Evolutionary conservation across 2,888 invertebrate species (phyloP).

Genomic region (Xestia xanthographa): DNA sequence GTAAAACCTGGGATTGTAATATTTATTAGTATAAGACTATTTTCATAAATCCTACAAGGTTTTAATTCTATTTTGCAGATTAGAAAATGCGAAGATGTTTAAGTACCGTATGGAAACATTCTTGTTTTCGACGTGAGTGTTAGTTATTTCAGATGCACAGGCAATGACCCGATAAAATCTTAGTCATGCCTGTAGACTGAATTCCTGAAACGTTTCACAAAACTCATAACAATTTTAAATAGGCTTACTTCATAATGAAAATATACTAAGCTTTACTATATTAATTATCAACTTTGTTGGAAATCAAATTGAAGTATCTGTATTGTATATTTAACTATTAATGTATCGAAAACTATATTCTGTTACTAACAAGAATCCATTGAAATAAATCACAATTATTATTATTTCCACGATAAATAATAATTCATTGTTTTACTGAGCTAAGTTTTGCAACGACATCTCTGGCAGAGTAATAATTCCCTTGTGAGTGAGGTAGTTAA

Average conservation of each 20-base stretch:
- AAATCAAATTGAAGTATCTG: background rate
- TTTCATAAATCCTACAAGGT: background rate
- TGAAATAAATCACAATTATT: conserved; percentile 10
- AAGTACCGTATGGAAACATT: background rate
- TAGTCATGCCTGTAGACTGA: background rate
- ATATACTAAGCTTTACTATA: background rate
- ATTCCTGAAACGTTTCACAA: no score
- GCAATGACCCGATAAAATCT: background rate
- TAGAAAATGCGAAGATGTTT: background rate
- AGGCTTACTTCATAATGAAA: conserved; percentile 6
- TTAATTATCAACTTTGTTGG: background rate
- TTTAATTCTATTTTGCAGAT: background rate
- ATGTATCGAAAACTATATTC: background rate
- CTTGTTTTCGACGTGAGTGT: background rate
- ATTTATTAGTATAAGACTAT: background rate
- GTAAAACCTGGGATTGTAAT: conserved; percentile 10
- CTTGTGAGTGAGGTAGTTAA: conserved; percentile 38
- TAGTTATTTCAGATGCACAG: background rate
- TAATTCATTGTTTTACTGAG: conserved; percentile 38
- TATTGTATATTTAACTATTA: conserved; percentile 2
- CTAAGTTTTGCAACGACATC: conserved; percentile 24
- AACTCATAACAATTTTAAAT: no score
- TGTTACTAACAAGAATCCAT: background rate
- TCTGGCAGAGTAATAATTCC: conserved; percentile 28
- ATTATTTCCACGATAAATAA: conserved; percentile 20